Base-by-base conservation (phyloP, 2,888 invertebrate species). In the Unio delphinus region DNA sequence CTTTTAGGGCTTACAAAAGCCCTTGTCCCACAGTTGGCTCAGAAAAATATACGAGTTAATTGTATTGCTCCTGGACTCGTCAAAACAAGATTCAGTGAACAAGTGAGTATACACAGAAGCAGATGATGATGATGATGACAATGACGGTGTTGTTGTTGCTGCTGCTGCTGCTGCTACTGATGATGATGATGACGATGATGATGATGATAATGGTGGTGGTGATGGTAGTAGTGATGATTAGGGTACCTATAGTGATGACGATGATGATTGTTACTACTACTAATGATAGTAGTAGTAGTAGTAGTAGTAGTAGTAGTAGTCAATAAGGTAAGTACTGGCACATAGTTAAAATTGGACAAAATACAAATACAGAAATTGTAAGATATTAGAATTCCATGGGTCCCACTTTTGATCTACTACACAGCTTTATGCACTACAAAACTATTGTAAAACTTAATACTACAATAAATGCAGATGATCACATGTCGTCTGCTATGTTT, bases 11-110 rank as follows among this genome's bases (percentile, higher is more conserved):
- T 99, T 63, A 95, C 95, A 3, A 96, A 96, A 91, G 94, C 94
- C 7, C 59, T 95, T 57, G 93, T 96, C 4, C 91, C 91, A 74
- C 94, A 96, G 87, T 91, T 96, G 60, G 95, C 94, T 0, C 83
- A 90, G 15, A 94, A 94, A 74, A 96, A 96, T 79, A 97, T 99
- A 80, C 93, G 97, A 80, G 97, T 98, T 0, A 98, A 99, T 89
- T 94, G 95, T 83, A 92, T 99, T 57, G 96, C 97, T 26, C 97
- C 98, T 55, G 98, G 98, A 61, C 91, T 98, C 63, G 94, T 99
- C 62, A 92, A 94, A 82, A 99, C 98, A 0, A 95, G 95, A 87
- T 98, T 99, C 91, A 94, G 97, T 73, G 78, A 85, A 78, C 84
- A 86, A 26, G 90, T 91, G 69, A 81, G 83, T 83, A 34, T 26